phyloP scores from a whole-genome alignment of 2,797 vertebrate genomes.

The Mallotus villosus region DNA sequence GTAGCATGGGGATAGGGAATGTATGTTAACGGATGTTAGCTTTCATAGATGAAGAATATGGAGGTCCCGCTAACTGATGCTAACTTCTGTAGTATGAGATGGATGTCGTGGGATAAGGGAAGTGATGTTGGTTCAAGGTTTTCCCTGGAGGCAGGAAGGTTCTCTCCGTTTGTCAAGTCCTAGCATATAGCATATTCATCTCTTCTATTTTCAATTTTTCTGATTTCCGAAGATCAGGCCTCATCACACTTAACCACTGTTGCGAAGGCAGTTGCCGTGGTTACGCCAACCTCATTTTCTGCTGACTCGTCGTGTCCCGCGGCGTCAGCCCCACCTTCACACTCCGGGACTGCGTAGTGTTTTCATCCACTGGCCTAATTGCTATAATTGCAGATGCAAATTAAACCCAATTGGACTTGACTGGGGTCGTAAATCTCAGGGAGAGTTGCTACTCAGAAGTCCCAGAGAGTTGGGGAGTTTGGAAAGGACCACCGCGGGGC shows the following conservation, averaged over 20 bases:
- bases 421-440: constrained; percentile 75
- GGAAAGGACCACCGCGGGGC: constrained; percentile 62
- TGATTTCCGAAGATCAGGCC: too few species aligned
- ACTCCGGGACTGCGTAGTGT: constrained; percentile 51
- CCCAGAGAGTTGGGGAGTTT: constrained; percentile 66
- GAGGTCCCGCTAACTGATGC: constrained; percentile 47
- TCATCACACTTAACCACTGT: too few species aligned
- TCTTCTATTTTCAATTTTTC: too few species aligned
- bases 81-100: constrained; percentile 40
- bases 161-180: too few species aligned
- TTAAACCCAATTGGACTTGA: constrained; percentile 79
- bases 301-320: constrained; percentile 63
- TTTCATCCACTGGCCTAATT: constrained; percentile 73
- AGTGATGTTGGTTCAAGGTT: too few species aligned
- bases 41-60: constrained; percentile 22
- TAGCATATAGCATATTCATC: too few species aligned
- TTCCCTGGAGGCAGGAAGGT: too few species aligned
- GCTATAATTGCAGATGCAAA: constrained; percentile 78
- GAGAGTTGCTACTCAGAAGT: constrained; percentile 61
- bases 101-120: background rate
- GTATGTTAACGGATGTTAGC: too few species aligned
- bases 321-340: constrained; percentile 14
- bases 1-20: constrained; percentile 24
- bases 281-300: constrained; percentile 31
- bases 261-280: too few species aligned